Conservation (phyloP, 2,113 vertebrate species). For the Scomber japonicus region DNA sequence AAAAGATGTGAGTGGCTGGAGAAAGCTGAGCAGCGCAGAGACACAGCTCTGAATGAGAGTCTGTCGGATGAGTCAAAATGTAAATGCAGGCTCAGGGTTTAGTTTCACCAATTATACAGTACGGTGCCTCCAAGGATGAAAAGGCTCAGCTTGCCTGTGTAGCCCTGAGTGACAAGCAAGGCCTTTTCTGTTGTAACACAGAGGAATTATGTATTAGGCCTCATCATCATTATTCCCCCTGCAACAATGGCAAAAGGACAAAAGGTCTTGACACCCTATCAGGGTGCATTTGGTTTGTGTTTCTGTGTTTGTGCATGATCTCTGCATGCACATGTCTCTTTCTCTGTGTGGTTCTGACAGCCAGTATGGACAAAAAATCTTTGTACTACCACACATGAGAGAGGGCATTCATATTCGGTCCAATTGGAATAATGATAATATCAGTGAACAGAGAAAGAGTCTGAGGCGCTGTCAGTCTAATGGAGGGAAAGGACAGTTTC, state of each 20-base stretch:
- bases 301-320: constrained; percentile 49
- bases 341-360: constrained; percentile 55
- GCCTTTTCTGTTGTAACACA: constrained; percentile 72
- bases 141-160: constrained; percentile 61
- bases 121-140: constrained; percentile 58
- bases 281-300: constrained; percentile 55
- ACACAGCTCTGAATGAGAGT: constrained; percentile 26
- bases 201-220: constrained; percentile 76
- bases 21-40: constrained; percentile 17
- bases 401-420: constrained; percentile 59
- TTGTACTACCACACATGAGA: constrained; percentile 51
- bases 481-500: constrained; percentile 56
- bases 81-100: constrained; percentile 65
- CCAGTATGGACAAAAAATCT: constrained; percentile 34
- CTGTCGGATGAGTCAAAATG: constrained; percentile 63
- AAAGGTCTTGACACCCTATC: constrained; percentile 71
- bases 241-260: constrained; percentile 70
- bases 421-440: constrained; percentile 71
- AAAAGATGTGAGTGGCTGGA: not conserved
- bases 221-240: constrained; percentile 74
- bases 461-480: constrained; percentile 52
- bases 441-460: constrained; percentile 55
- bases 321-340: constrained; percentile 42
- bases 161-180: constrained; percentile 72
- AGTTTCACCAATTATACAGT: constrained; percentile 74